Conservation (phyloP, 64 coral and sea anemone species). For the Dendronephthya gigantea region DNA sequence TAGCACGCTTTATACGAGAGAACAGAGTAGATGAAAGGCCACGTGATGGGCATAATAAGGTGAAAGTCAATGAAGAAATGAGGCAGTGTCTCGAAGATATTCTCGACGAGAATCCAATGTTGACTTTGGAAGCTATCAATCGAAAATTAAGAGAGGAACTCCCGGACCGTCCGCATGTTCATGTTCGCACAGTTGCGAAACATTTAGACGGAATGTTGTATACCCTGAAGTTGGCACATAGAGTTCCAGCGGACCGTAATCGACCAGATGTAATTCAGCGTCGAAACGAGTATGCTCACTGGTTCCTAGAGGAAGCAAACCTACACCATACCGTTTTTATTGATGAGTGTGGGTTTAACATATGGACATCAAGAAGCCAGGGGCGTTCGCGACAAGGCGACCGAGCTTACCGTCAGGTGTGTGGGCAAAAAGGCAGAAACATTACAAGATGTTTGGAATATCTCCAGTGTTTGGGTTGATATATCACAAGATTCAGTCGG, state of each 20-base stretch:
- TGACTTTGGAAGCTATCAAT: neutral
- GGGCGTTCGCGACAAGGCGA: neutral
- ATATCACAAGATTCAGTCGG: too few relatives aligned
- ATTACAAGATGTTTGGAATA: too few relatives aligned
- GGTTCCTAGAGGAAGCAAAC: neutral
- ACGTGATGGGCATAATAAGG: slow-evolving; percentile 8
- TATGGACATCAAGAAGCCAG: slow-evolving; percentile 3
- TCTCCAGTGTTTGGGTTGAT: too few relatives aligned
- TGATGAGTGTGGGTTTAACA: too few relatives aligned
- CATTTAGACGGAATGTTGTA: slow-evolving; percentile 12
- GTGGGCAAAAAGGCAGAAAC: too few relatives aligned
- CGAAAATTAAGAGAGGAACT: neutral
- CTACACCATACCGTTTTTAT: slow-evolving; percentile 2
- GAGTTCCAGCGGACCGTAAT: neutral
- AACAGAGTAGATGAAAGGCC: too few relatives aligned
- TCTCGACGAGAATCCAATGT: neutral
- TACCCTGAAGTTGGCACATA: neutral
- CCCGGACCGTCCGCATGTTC: neutral
- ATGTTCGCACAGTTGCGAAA: neutral
- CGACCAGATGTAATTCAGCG: neutral
- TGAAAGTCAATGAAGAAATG: neutral
- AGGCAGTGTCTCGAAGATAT: neutral
- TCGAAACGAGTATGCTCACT: neutral
- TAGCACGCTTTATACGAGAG: too few relatives aligned
- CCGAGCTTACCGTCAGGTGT: slow-evolving; percentile 7